phyloP scores from a whole-genome alignment of 2,797 vertebrate genomes.

The Sebastes glaucus region DNA sequence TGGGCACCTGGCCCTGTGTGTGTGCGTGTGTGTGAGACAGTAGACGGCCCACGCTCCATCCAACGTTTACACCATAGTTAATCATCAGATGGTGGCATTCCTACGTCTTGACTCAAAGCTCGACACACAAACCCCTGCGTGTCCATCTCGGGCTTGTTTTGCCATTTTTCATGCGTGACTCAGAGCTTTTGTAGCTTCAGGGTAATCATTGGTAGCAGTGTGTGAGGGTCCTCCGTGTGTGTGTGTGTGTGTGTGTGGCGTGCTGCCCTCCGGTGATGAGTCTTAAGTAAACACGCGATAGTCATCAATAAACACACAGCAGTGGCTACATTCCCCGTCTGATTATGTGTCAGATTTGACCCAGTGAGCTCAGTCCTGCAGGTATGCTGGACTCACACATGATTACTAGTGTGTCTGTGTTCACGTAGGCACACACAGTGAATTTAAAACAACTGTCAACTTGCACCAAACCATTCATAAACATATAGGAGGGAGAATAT shows the following conservation, averaged over 20 bases:
- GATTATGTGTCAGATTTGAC: slow-evolving; percentile 75
- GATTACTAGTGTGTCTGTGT: slow-evolving; percentile 6
- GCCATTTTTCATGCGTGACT: slow-evolving; percentile 53
- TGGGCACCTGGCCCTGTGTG: slow-evolving; percentile 62
- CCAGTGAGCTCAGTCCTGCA: slow-evolving; percentile 45
- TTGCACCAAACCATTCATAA: slow-evolving; percentile 51
- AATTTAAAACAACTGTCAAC: slow-evolving; percentile 35
- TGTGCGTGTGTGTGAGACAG: background rate
- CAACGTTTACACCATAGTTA: slow-evolving; percentile 56
- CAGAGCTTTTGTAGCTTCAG: slow-evolving; percentile 26
- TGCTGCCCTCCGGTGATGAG: slow-evolving; percentile 46
- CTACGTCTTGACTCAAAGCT: slow-evolving; percentile 60
- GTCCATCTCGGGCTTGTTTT: slow-evolving; percentile 48
- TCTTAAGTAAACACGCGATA: slow-evolving; percentile 77
- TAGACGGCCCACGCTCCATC: slow-evolving; percentile 38
- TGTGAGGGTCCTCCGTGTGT: slow-evolving; percentile 24
- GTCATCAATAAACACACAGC: slow-evolving; percentile 67
- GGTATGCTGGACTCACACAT: slow-evolving; percentile 50
- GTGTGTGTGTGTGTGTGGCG: slow-evolving; percentile 26
- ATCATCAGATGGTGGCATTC: slow-evolving; percentile 75
- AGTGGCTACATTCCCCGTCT: slow-evolving; percentile 73
- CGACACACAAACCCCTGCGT: slow-evolving; percentile 19
- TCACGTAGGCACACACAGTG: background rate
- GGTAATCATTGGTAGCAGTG: slow-evolving; percentile 41
- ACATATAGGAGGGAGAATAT: background rate